Conservation (phyloP, 2,888 invertebrate species). For the Galeopsomyia nigrocyanea region DNA sequence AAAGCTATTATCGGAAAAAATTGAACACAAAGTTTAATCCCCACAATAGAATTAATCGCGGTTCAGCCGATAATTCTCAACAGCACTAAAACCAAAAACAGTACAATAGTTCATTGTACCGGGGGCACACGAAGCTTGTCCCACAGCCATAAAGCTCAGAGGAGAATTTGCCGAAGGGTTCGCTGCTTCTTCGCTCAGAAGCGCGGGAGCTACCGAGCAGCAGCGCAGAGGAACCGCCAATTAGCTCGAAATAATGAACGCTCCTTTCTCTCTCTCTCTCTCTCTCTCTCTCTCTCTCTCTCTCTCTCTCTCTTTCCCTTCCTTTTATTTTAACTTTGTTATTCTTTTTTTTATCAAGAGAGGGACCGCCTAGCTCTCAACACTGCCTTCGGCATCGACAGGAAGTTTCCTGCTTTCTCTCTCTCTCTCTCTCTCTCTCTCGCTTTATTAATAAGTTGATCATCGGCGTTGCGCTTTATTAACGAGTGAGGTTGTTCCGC, state of each 20-base stretch:
- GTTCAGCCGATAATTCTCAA: too few species aligned
- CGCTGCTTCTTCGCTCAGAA: constrained; percentile 11
- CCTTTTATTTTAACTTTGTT: too few species aligned
- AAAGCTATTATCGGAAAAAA: too few species aligned
- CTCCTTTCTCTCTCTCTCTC: constrained; percentile 65
- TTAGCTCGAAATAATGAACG: constrained; percentile 69
- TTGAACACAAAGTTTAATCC: too few species aligned
- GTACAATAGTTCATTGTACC: too few species aligned
- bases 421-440: constrained; percentile 14
- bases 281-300: constrained; percentile 64
- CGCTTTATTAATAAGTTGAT: constrained; percentile 47
- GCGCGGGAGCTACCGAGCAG: constrained; percentile 42
- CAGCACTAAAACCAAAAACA: too few species aligned
- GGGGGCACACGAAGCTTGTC: too few species aligned
- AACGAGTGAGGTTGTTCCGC: constrained; percentile 39
- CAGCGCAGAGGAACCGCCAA: constrained; percentile 65
- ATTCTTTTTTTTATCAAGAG: not conserved
- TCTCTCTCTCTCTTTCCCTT: constrained; percentile 63
- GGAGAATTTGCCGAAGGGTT: constrained; percentile 31
- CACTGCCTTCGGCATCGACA: constrained; percentile 13
- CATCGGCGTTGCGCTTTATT: constrained; percentile 40
- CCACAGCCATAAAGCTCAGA: too few species aligned
- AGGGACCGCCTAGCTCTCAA: constrained; percentile 20
- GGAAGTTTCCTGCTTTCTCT: constrained; percentile 17
- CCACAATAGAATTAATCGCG: too few species aligned